Conservation (phyloP, 1,140 invertebrate genomes). For the Eumaeus atala region DNA sequence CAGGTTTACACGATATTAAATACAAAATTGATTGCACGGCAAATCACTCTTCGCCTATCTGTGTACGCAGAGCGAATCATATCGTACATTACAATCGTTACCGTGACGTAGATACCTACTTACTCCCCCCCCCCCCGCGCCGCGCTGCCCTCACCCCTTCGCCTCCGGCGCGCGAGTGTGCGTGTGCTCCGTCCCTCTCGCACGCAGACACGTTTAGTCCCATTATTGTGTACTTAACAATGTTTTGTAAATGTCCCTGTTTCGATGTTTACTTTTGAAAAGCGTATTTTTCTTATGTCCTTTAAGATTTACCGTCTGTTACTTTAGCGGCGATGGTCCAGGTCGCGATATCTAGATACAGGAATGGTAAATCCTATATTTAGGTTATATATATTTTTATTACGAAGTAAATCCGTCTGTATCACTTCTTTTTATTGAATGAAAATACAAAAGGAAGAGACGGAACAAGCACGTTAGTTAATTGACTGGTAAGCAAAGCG, state of each 20-base stretch:
- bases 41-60: constrained; percentile 30
- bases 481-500: no score
- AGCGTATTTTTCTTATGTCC: constrained; percentile 7
- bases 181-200: constrained; percentile 28
- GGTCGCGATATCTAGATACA: no score
- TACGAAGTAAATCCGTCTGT: background rate
- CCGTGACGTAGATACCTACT: constrained; percentile 47
- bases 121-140: constrained; percentile 38
- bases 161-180: constrained; percentile 20
- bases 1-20: background rate
- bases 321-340: no score
- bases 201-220: constrained; percentile 35
- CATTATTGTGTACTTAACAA: constrained; percentile 54
- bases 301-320: constrained; percentile 9
- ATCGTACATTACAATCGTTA: constrained; percentile 47
- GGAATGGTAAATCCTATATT: no score
- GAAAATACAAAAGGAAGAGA: no score
- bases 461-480: no score
- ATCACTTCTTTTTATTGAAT: no score
- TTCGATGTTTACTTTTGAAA: constrained; percentile 23
- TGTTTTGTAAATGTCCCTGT: constrained; percentile 46
- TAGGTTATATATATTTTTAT: background rate
- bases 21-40: constrained; percentile 23
- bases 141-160: constrained; percentile 25
- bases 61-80: constrained; percentile 24